Base-by-base conservation (phyloP, 2,888 invertebrate genomes). In the Prenolepis imparis region DNA sequence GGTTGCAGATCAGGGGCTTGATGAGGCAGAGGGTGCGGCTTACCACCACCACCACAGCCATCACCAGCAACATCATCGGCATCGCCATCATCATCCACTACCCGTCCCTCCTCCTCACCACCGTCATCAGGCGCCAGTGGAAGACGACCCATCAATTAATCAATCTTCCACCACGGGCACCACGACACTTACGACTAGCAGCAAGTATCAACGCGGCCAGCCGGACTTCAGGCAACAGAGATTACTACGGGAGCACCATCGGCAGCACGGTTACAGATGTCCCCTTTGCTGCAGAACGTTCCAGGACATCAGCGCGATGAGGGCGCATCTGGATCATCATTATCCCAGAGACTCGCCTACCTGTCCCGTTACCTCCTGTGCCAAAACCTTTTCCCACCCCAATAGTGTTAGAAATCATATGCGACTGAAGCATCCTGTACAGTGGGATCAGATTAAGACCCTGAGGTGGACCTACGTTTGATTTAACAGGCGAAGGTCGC, bases 371-470 rank as follows among this genome's bases (percentile, higher is more conserved):
- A 95, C 96, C 83, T 95, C 96, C 88, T 98, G 98, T 95, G 97
- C 97, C 78, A 96, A 97, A 87, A 96, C 96, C 90, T 98, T 98
- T 95, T 96, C 97, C 86, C 98, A 98, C 95, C 98, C 98, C 86
- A 98, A 98, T 95, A 98, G 98, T 83, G 98, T 98, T 90, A 96
- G 98, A 92, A 98, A 98, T 95, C 98, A 98, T 95, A 98, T 98
- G 98, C 96, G 98, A 91, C 96, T 97, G 93, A 98, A 98, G 95
- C 98, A 98, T 95, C 96, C 97, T 68, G 95, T 96, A 90, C 97
- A 97, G 93, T 98, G 98, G 98, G 97, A 97, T 93, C 96, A 96
- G 94, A 98, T 98, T 96, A 98, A 98, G 95, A 97, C 97, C 81
- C 95, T 97, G 88, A 96, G 97, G 93, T 97, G 97, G 97, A 96